Percentiles rank a stretch among this genome's conserved stretches.
Conservation (phyloP, 2,888 invertebrate species). For the Furcula furcula region DNA sequence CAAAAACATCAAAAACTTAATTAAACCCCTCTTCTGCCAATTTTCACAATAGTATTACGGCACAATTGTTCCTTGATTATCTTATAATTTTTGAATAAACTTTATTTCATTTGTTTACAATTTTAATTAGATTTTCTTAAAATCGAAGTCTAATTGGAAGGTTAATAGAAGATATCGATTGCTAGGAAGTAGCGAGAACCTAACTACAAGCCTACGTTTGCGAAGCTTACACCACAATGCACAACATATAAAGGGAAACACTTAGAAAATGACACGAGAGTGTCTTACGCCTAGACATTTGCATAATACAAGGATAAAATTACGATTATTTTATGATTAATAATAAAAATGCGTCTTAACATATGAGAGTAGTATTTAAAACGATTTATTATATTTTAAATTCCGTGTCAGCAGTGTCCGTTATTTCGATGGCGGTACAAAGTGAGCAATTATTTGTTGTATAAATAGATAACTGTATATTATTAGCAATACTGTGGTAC, state of each 20-base stretch:
- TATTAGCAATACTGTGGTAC: slow-evolving; percentile 31
- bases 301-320: slow-evolving; percentile 71
- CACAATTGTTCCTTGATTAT: slow-evolving; percentile 24
- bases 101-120: slow-evolving; percentile 57
- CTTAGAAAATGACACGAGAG: slow-evolving; percentile 66
- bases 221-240: slow-evolving; percentile 72
- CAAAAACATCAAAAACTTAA: slow-evolving; percentile 51
- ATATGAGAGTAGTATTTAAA: slow-evolving; percentile 62
- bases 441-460: slow-evolving; percentile 18
- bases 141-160: slow-evolving; percentile 74
- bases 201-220: slow-evolving; percentile 72
- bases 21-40: slow-evolving; percentile 33
- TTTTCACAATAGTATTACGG: too few species aligned
- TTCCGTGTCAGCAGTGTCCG: slow-evolving; percentile 32
- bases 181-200: slow-evolving; percentile 77
- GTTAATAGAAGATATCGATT: slow-evolving; percentile 71
- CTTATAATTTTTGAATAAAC: slow-evolving; percentile 33
- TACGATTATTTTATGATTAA: slow-evolving; percentile 71
- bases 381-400: slow-evolving; percentile 54
- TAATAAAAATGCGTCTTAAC: slow-evolving; percentile 76
- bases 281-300: slow-evolving; percentile 68
- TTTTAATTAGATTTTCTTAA: slow-evolving; percentile 45
- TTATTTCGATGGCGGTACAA: slow-evolving; percentile 24
- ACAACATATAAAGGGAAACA: slow-evolving; percentile 74
- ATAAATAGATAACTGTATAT: slow-evolving; percentile 47